phyloP scores from a whole-genome alignment of 2,113 vertebrate species.

The Cyrtonyx montezumae region DNA sequence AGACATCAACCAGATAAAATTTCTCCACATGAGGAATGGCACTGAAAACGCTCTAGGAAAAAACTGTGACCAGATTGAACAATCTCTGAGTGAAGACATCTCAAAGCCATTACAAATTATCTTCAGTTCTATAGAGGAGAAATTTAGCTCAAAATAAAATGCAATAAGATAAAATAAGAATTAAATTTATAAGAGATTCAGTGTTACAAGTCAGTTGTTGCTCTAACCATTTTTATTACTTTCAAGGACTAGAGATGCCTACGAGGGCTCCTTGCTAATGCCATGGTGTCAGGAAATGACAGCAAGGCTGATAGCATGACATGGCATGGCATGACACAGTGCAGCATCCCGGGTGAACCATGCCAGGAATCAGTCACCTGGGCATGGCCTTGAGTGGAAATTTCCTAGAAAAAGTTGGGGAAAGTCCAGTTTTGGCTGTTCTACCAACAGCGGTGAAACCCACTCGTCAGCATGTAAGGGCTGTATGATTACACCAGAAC shows the following conservation, averaged over 20 bases:
- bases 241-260: neutral
- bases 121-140: neutral
- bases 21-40: neutral
- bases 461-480: accelerated
- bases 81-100: neutral
- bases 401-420: neutral
- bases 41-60: neutral
- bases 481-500: neutral
- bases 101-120: neutral
- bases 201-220: accelerated
- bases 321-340: neutral
- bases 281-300: neutral
- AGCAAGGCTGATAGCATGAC: accelerated
- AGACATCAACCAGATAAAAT: neutral
- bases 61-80: neutral
- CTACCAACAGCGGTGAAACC: neutral
- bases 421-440: neutral
- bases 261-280: neutral
- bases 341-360: neutral
- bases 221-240: neutral
- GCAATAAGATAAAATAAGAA: neutral
- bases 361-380: neutral
- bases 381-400: neutral
- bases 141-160: neutral
- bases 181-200: neutral